A percentile compares a stretch with the other conserved stretches of the same genome.
These are phyloP conservation scores for Oceanites oceanicus DNA, from an alignment of 2,113 vertebrate species.

Conservation along the genomic window DNA sequence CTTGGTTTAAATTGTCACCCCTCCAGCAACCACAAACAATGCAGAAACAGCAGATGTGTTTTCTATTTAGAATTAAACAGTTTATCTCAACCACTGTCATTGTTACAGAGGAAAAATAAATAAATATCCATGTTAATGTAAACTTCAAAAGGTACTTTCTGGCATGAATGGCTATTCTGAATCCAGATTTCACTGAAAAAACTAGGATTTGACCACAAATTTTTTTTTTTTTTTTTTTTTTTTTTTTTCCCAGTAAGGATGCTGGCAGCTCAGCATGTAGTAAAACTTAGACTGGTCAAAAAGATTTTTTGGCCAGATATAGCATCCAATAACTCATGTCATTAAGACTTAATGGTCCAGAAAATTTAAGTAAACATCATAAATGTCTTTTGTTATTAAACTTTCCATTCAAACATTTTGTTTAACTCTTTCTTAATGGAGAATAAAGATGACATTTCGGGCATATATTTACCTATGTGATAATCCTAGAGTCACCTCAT, in stretches of 20 bases:
- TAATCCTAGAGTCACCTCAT: slow-evolving; percentile 44
- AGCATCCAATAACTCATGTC: slow-evolving; percentile 80
- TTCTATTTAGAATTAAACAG: slow-evolving; percentile 87
- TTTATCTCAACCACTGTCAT: slow-evolving; percentile 87
- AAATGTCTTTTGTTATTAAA: slow-evolving; percentile 85
- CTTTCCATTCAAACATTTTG: slow-evolving; percentile 78
- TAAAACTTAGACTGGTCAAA: slow-evolving; percentile 78
- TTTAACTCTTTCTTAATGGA: slow-evolving; percentile 79
- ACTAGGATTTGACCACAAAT: slow-evolving; percentile 75
- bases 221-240: slow-evolving; percentile 38
- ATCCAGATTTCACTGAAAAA: slow-evolving; percentile 77
- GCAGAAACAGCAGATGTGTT: slow-evolving; percentile 89
- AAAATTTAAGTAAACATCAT: slow-evolving; percentile 86
- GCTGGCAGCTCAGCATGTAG: slow-evolving; percentile 73
- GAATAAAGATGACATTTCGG: slow-evolving; percentile 57
- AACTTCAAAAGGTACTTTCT: slow-evolving; percentile 84
- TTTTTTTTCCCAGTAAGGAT: slow-evolving; percentile 57
- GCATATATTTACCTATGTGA: background rate
- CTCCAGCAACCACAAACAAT: slow-evolving; percentile 88
- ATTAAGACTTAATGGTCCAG: slow-evolving; percentile 76
- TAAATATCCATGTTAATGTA: slow-evolving; percentile 87
- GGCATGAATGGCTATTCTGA: slow-evolving; percentile 73
- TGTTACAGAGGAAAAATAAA: slow-evolving; percentile 88
- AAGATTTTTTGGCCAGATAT: slow-evolving; percentile 81
- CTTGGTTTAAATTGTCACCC: slow-evolving; percentile 85